phyloP scores from a whole-genome alignment of 2,113 vertebrate species.

The Hemiscyllium ocellatum region DNA sequence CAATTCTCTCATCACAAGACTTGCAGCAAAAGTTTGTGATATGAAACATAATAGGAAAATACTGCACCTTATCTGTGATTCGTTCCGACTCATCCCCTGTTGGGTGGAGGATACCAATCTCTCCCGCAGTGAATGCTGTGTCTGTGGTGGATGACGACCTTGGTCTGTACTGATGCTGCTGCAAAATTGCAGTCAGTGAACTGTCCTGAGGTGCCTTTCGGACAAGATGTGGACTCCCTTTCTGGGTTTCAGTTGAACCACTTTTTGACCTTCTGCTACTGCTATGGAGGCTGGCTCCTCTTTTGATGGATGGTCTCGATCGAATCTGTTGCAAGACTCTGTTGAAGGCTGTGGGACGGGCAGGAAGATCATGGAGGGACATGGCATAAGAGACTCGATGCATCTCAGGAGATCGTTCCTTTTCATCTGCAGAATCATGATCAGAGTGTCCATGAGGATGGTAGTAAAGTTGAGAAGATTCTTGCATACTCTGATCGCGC shows the following conservation, averaged over 20 bases:
- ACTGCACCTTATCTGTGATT: conserved; percentile 59
- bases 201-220: conserved; percentile 65
- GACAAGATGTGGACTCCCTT: conserved; percentile 63
- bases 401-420: conserved; percentile 72
- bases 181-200: conserved; percentile 63
- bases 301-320: conserved; percentile 68
- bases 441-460: conserved; percentile 54
- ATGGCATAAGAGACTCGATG: conserved; percentile 72
- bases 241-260: conserved; percentile 60
- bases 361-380: conserved; percentile 70
- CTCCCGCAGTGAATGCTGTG: conserved; percentile 60
- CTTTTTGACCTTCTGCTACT: conserved; percentile 43
- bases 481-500: conserved; percentile 59
- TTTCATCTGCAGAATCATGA: conserved; percentile 71
- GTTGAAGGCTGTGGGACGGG: conserved; percentile 72
- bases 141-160: conserved; percentile 72
- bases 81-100: conserved; percentile 59
- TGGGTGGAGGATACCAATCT: conserved; percentile 52
- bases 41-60: not conserved
- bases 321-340: conserved; percentile 75
- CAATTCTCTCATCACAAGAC: not conserved
- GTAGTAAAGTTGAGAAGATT: conserved; percentile 45
- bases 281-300: conserved; percentile 65
- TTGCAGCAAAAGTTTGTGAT: not conserved
- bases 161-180: conserved; percentile 69